phyloP scores from a whole-genome alignment of 2,888 invertebrate species.

The Tinea semifulvella region DNA sequence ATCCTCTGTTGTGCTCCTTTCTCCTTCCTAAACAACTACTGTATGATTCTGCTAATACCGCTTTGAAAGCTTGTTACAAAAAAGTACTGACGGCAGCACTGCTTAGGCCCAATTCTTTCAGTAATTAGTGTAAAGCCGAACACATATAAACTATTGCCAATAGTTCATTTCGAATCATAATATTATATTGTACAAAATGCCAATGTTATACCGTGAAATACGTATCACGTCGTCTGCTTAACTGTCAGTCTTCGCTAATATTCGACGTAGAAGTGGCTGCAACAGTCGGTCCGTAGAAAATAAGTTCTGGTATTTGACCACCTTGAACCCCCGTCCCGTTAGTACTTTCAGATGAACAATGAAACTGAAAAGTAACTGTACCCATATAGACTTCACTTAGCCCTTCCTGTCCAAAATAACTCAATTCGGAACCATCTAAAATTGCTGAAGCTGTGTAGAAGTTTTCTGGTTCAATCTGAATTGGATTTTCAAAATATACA shows the following conservation, averaged over 20 bases:
- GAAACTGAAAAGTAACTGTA: conserved; percentile 95
- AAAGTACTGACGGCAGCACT: no score
- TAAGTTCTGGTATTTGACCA: conserved; percentile 96
- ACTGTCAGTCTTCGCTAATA: conserved; percentile 61
- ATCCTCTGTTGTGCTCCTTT: no score
- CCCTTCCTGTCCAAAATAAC: conserved; percentile 97
- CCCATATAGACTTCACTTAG: conserved; percentile 94
- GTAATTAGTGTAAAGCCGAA: no score
- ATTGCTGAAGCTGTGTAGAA: conserved; percentile 97
- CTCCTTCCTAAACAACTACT: no score
- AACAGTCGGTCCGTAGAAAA: conserved; percentile 89
- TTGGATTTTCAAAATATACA: conserved; percentile 80
- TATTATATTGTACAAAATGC: neutral
- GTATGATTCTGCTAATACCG: no score
- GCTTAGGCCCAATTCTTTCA: no score
- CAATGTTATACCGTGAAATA: neutral
- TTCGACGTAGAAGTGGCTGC: conserved; percentile 43
- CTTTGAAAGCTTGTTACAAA: no score
- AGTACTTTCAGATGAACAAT: conserved; percentile 96
- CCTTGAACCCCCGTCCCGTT: conserved; percentile 98
- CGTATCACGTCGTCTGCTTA: conserved; percentile 17
- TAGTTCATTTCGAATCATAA: no score
- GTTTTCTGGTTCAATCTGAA: conserved; percentile 91
- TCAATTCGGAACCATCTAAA: conserved; percentile 91
- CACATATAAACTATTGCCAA: no score